Conservation (phyloP, 2,797 vertebrate species). For the Arctocebus calabarensis region DNA sequence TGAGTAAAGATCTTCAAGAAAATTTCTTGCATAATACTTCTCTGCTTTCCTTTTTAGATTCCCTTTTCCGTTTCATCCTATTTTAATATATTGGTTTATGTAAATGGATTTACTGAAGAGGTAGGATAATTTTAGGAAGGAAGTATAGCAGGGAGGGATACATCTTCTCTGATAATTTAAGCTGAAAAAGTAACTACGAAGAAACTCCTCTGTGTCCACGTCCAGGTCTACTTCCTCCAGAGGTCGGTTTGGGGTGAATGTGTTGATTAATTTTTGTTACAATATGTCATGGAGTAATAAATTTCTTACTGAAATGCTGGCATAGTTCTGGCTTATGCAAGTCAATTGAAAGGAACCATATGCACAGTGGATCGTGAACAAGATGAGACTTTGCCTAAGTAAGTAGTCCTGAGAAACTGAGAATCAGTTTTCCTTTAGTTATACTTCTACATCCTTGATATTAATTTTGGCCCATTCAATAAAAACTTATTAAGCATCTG, state of each 20-base stretch:
- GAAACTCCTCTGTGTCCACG: background rate
- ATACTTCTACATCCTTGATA: background rate
- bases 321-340: background rate
- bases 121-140: background rate
- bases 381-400: background rate
- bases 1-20: background rate
- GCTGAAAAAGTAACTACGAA: background rate
- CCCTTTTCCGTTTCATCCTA: background rate
- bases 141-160: background rate
- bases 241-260: background rate
- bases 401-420: background rate
- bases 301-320: background rate
- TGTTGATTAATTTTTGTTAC: constrained; percentile 23
- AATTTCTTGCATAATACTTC: background rate
- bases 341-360: background rate
- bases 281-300: background rate
- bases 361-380: background rate
- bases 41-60: background rate
- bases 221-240: background rate
- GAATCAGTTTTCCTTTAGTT: background rate
- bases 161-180: constrained; percentile 6
- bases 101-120: background rate
- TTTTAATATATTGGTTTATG: background rate
- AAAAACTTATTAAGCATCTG: background rate
- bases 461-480: background rate